phyloP scores from a whole-genome alignment of 2,113 vertebrate species.

The Sapayoa aenigma region DNA sequence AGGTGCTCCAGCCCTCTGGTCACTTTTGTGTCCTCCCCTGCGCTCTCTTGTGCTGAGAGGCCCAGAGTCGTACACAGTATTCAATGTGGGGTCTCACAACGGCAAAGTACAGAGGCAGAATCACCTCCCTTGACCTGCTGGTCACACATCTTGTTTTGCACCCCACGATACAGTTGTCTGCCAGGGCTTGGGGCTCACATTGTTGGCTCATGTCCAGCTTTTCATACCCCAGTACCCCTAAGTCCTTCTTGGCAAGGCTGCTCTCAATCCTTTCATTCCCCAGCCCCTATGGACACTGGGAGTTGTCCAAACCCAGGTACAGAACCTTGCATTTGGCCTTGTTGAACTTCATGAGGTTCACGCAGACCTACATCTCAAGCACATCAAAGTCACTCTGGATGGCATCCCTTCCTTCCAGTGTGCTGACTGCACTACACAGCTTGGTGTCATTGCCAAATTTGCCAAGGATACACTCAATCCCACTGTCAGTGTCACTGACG shows the following conservation, averaged over 20 bases:
- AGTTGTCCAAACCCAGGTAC: rapidly evolving
- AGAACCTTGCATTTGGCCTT: background rate
- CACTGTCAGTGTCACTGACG: background rate
- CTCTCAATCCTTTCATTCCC: background rate
- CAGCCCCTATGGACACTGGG: background rate
- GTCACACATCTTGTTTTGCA: background rate
- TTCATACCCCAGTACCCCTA: background rate
- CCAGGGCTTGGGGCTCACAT: background rate
- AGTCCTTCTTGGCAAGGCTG: background rate
- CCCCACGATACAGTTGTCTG: background rate
- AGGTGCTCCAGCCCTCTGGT: background rate
- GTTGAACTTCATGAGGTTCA: background rate
- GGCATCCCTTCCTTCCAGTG: background rate
- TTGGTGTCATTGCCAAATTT: background rate
- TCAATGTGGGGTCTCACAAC: background rate
- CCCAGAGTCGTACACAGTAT: background rate
- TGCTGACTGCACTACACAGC: background rate
- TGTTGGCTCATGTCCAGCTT: background rate
- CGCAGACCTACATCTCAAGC: background rate
- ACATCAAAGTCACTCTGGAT: background rate
- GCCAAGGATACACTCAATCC: background rate
- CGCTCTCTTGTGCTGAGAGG: background rate
- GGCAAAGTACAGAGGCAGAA: background rate
- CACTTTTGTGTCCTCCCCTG: background rate
- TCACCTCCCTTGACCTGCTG: background rate